Evolutionary conservation across 2,113 vertebrate species (phyloP), one percentile per base, ranked within the genome.

Genomic region (Corydoras sp.): DNA sequence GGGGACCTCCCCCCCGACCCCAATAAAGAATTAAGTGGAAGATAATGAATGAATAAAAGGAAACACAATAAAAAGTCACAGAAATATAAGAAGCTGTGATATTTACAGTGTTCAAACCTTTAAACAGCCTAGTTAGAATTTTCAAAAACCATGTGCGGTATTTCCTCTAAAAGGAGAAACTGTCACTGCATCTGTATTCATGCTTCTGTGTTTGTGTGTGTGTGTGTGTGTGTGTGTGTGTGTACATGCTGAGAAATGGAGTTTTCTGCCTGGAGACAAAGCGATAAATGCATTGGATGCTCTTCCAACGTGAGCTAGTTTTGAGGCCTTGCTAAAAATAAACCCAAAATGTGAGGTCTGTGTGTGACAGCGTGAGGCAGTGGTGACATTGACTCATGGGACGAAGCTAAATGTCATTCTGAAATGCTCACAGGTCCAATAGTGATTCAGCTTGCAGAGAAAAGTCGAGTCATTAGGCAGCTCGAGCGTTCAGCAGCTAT

Each of bases 271-370:
- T 48, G 18, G 7, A 56, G 65, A 56, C 65, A 67, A 5, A 55
- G 53, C 30, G 31, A 15, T 56, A 67, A 54, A 66, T 56, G 14
- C 54, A 43, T 8, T 43, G 12, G 14, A 56, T 14, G 54, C 54
- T 43, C 14, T 56, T 56, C 54, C 54, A 56, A 56, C 10, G 3
- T n/a, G 54, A 56, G 13, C 54, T 12, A 54, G 29, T 66, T 31
- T 15, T 65, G 29, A 66, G n/a, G 13, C 65, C 51, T 10, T 6
- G 30, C 13, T 56, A 67, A 67, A 67, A 67, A 67, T 67, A 67
- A 53, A 67, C 53, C 29, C n/a, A 56, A 56, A 67, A 31, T 67
- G 31, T 67, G 18, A 29, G 15, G 49, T 55, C 51, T n/a, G 63
- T 65, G 48, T 51, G 18, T 24, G 11, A 65, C 49, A 65, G 64